Percentiles rank a stretch among this genome's conserved stretches.
These are phyloP conservation scores for Coecobrya sp. DNA, from an alignment of 2,888 invertebrate species.

Conservation along the genomic window DNA sequence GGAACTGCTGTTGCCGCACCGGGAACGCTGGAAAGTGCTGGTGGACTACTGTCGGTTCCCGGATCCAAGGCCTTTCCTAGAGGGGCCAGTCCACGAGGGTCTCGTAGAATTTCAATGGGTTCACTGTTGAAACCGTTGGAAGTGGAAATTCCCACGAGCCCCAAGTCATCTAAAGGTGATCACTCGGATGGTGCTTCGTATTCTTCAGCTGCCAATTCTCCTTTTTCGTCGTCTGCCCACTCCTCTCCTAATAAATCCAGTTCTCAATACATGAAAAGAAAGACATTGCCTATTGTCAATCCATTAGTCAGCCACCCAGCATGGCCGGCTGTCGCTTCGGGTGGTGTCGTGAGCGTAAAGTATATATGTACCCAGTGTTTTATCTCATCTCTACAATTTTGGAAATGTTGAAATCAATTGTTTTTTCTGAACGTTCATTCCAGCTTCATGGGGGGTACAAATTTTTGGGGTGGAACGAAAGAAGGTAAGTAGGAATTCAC, in stretches of 20 bases:
- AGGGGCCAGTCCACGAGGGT: constrained; percentile 90
- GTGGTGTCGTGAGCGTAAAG: constrained; percentile 94
- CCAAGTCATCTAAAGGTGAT: constrained; percentile 83
- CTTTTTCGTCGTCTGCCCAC: constrained; percentile 88
- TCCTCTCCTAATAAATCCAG: constrained; percentile 88
- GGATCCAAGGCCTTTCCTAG: constrained; percentile 83
- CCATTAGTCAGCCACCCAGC: constrained; percentile 95
- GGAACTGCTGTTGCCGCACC: neutral
- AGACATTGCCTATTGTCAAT: constrained; percentile 95
- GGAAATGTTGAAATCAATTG: constrained; percentile 98
- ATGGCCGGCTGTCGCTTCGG: constrained; percentile 91
- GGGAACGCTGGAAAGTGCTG: constrained; percentile 49
- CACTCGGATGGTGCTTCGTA: constrained; percentile 82
- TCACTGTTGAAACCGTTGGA: constrained; percentile 93
- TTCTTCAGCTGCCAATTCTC: constrained; percentile 84
- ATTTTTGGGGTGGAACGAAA: constrained; percentile 98
- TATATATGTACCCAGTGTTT: too few species aligned
- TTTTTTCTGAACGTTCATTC: constrained; percentile 86
- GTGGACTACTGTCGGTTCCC: constrained; percentile 74
- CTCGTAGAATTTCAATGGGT: constrained; percentile 96
- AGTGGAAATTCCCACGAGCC: constrained; percentile 88
- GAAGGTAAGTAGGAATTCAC: too few species aligned
- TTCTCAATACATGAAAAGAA: constrained; percentile 89
- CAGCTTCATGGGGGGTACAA: constrained; percentile 99
- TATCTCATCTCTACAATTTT: too few species aligned